These are phyloP conservation scores for Tadarida brasiliensis DNA, from an alignment of 2,797 vertebrate genomes.

Conservation along the genomic window DNA sequence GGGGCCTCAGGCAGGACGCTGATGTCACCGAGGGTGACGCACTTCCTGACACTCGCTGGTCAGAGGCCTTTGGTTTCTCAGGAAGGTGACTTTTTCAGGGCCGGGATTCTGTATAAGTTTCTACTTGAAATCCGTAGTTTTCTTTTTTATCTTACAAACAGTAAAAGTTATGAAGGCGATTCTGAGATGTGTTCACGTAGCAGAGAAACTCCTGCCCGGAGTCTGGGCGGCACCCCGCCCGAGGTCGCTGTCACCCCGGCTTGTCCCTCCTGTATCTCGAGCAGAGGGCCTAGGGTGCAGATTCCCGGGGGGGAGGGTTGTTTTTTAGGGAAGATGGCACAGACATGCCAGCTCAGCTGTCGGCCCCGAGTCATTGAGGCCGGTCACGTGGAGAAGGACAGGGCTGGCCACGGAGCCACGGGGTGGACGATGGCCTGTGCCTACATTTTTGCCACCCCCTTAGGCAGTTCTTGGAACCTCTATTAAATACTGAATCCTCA, in stretches of 20 bases:
- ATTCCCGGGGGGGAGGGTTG: neutral
- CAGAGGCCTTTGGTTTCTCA: neutral
- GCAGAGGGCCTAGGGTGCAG: neutral
- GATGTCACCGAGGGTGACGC: too few relatives aligned
- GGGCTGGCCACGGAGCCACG: rapidly evolving
- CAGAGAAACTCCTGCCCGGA: neutral
- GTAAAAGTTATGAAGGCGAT: neutral
- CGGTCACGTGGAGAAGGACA: too few relatives aligned
- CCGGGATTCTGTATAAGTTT: neutral
- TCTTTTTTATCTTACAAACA: neutral
- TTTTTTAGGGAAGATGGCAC: neutral
- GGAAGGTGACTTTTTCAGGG: neutral
- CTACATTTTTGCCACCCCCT: neutral
- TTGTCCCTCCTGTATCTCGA: rapidly evolving
- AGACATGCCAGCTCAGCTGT: too few relatives aligned
- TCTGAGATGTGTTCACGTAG: neutral
- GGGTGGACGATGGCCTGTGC: rapidly evolving
- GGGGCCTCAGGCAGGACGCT: too few relatives aligned
- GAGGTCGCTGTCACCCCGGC: neutral
- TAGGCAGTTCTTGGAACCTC: neutral
- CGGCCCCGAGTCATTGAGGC: rapidly evolving
- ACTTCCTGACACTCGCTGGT: neutral
- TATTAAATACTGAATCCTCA: neutral
- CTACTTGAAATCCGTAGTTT: neutral
- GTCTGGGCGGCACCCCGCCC: too few relatives aligned